These are phyloP conservation scores for Psephotus haematonotus DNA, from an alignment of 2,113 vertebrate species.

Conservation along the genomic window DNA sequence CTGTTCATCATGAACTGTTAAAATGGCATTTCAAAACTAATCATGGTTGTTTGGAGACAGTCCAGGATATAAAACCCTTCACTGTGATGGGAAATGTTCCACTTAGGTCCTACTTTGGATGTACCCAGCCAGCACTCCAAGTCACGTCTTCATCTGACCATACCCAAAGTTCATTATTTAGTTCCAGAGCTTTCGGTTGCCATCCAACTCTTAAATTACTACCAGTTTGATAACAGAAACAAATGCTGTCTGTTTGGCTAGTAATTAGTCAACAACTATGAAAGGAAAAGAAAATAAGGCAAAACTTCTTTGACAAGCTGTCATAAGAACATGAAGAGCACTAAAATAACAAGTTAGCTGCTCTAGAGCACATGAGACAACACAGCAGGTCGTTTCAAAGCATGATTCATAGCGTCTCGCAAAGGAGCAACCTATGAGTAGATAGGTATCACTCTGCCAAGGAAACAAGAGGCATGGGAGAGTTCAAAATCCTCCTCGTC, in stretches of 20 bases:
- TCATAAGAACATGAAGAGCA: conserved; percentile 6
- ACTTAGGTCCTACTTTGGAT: neutral
- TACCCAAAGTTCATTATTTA: neutral
- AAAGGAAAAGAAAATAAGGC: conserved; percentile 31
- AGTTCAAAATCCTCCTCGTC: neutral
- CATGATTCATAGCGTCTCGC: neutral
- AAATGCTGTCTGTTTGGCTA: conserved; percentile 53
- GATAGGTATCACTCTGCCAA: neutral
- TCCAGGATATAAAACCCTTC: neutral
- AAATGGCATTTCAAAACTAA: neutral
- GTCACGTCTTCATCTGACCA: neutral
- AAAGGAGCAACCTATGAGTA: neutral
- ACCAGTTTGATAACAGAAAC: conserved; percentile 15
- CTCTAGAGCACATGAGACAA: neutral
- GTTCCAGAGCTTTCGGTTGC: neutral
- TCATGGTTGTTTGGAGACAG: neutral
- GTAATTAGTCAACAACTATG: conserved; percentile 45
- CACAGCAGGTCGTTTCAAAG: neutral
- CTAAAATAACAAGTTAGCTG: conserved; percentile 22
- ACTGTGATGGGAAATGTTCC: neutral
- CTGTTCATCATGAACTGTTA: neutral
- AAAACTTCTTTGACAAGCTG: conserved; percentile 54
- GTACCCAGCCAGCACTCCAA: neutral
- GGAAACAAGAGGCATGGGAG: neutral
- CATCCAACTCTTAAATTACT: neutral